Evolutionary conservation across 2,888 invertebrate genomes (phyloP), one percentile per base, ranked within the genome.

Genomic region (Hypolimnas misippus): DNA sequence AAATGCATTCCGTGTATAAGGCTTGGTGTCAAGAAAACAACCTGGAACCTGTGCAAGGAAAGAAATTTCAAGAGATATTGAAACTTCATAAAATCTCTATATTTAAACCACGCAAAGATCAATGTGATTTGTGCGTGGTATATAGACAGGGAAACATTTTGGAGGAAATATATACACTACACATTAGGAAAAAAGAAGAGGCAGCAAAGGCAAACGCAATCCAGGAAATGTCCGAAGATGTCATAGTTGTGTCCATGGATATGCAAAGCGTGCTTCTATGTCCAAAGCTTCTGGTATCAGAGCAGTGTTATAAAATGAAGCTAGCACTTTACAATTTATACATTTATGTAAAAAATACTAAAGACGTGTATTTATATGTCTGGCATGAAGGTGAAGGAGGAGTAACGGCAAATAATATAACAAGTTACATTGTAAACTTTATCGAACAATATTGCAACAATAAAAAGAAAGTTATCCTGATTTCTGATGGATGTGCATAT

Each of bases 361-460:
- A 51, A 33, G 5, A 33, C 1, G 51, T 16, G 3, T 33, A 51
- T 51, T 33, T 33, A 2, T 51, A 51, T 51, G 6, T 25, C 25
- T 51, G 51, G 33, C 33, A 51, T 51, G 51, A 51, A 16, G 51
- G 51, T 33, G 35, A 51, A 29, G 51, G 51, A 7, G 51, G 51
- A 33, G 51, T 31, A 31, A 51, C 51, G 10, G 35, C 51, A 5
- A 51, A 51, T 33, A 33, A 51, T 2, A 4, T 51, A 4, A 31
- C 33, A 7, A 52, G 35, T 7, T 33, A 19, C 19, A 33, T 33
- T n/a, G 17, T 52, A 17, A 12, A 14, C 35, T 52, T 52, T 25
- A 25, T 25, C 5, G 25, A 25, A 25, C 25, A 25, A 25, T 25
- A 25, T 25, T 25, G 25, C 25, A 25, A 25, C 25, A 16, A 8